Evolutionary conservation across 2,113 vertebrate genomes (phyloP).

Genomic region (Aplodontia rufa): DNA sequence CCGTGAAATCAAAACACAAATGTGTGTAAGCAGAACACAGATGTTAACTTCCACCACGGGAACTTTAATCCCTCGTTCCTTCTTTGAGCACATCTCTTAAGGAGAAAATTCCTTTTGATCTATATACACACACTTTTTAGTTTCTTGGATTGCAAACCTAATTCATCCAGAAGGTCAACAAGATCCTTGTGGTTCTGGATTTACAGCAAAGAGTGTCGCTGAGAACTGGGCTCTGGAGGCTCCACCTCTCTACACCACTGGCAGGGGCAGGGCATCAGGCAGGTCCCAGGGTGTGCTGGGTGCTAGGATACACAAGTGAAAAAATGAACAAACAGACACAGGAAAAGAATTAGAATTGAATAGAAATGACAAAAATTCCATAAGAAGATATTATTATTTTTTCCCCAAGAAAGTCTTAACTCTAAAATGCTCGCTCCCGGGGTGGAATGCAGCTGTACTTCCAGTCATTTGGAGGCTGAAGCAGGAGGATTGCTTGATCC

Average conservation of each 20-base stretch:
- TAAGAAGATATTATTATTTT: neutral
- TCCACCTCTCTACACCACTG: neutral
- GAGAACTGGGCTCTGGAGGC: neutral
- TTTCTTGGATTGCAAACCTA: neutral
- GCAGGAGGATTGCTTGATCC: neutral
- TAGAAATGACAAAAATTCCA: neutral
- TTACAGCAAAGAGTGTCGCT: neutral
- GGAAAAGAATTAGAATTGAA: neutral
- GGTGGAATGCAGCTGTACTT: neutral
- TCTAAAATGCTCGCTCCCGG: neutral
- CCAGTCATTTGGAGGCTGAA: neutral
- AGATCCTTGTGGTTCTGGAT: neutral
- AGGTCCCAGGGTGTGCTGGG: neutral
- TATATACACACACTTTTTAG: neutral
- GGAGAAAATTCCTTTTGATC: neutral
- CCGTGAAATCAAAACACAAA: neutral
- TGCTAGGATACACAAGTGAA: neutral
- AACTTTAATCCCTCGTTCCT: neutral
- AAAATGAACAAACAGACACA: neutral
- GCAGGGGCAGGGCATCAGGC: too few species aligned
- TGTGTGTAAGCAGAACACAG: neutral
- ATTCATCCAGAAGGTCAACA: neutral
- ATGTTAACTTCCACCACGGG: neutral
- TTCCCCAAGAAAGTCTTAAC: neutral
- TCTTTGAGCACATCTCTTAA: neutral